Evolutionary conservation across 92 coral and sea anemone species (phyloP), one percentile per base, ranked within the genome.

Genomic region (Parazoanthus swiftii): DNA sequence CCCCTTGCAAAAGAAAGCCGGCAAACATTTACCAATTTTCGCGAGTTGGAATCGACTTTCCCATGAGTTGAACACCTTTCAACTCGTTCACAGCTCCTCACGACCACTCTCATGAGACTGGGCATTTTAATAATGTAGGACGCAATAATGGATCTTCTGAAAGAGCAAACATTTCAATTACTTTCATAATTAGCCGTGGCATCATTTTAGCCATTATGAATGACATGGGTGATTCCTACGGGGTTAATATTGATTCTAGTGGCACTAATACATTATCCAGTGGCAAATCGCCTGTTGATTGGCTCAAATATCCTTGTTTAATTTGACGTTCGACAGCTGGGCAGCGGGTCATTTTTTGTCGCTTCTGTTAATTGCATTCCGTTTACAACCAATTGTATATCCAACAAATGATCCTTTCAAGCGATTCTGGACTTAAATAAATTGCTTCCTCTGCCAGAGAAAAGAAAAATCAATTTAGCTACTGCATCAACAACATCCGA

Each of bases 331-430:
- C 77, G 94, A 89, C 98, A 95, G 98, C 92, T 95, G 98, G 89
- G 91, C 89, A 79, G 89, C 85, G 90, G 96, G 90, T 90, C 86
- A 84, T 91, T 88, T 81, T 81, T 87, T 90, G 94, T 93, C 96
- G 90, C 92, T 88, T 90, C 91, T 92, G 93, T 85, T 95, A 95
- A 95, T 95, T 95, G 96, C 98, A 93, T 93, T 93, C 95, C 95
- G 92, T 88, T 91, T 95, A 90, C 96, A 78, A 86, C 92, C 98
- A 95, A 95, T 95, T 93, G 95, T 94, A 85, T 90, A 72, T 76
- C 67, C 81, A 93, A 89, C 92, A 95, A 95, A 90, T 91, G 95
- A 93, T 88, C 91, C 92, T 94, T 93, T 91, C 93, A 95, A 91
- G 94, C 91, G 91, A 92, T 90, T 93, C 98, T 80, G 89, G 89